Conservation (phyloP, 2,888 invertebrate genomes). For the Drosophila stalkeri region DNA sequence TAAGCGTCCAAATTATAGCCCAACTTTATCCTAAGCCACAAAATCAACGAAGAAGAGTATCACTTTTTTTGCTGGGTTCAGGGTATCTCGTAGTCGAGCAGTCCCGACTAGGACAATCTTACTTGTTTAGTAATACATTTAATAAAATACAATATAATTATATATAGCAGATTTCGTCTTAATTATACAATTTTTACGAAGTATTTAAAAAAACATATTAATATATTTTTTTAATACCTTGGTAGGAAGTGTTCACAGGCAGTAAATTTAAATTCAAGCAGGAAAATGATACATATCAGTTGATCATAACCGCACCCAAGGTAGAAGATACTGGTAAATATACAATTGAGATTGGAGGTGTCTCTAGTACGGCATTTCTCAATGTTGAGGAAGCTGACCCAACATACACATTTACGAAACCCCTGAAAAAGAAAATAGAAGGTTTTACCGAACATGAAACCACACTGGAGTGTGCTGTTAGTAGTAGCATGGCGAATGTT, state of each 20-base stretch:
- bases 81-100: no score
- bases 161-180: no score
- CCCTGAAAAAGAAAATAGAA: constrained; percentile 93
- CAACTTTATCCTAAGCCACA: no score
- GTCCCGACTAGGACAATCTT: no score
- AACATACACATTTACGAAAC: constrained; percentile 95
- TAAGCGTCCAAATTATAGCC: no score
- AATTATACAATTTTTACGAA: neutral
- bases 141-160: no score
- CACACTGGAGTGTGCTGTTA: constrained; percentile 96
- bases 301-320: constrained; percentile 95
- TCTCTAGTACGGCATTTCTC: constrained; percentile 94
- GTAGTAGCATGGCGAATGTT: constrained; percentile 96
- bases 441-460: constrained; percentile 96
- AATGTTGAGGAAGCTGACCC: constrained; percentile 99
- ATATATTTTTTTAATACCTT: neutral
- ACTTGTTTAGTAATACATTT: no score
- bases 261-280: constrained; percentile 98
- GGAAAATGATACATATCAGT: constrained; percentile 95
- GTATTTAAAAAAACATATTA: neutral
- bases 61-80: no score
- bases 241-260: constrained; percentile 96
- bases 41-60: no score
- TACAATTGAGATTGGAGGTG: constrained; percentile 96
- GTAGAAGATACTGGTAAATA: constrained; percentile 99